phyloP scores from a whole-genome alignment of 1,140 invertebrate species.

The Trichonephila inaurata region DNA sequence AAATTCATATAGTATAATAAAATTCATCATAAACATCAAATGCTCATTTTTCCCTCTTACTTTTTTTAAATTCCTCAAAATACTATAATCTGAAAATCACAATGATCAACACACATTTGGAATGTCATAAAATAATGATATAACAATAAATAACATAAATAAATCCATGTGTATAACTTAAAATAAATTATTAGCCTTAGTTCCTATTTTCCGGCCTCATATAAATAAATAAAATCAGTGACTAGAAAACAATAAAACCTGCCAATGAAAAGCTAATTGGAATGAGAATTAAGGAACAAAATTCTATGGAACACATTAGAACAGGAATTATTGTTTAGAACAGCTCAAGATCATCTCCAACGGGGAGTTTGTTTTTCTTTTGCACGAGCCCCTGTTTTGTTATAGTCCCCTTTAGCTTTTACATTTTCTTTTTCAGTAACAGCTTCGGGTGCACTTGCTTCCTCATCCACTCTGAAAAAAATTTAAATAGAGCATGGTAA shows the following conservation, averaged over 20 bases:
- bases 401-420: slow-evolving; percentile 62
- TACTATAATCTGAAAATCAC: too few relatives aligned
- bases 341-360: slow-evolving; percentile 52
- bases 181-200: too few relatives aligned
- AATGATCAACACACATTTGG: too few relatives aligned
- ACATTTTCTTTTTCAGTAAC: slow-evolving; percentile 66
- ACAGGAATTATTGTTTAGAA: neutral
- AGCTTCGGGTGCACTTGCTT: slow-evolving; percentile 81
- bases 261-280: neutral
- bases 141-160: too few relatives aligned
- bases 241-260: neutral
- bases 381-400: slow-evolving; percentile 51
- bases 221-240: neutral
- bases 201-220: too few relatives aligned
- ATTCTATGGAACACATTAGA: neutral
- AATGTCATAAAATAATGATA: too few relatives aligned
- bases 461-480: slow-evolving; percentile 85
- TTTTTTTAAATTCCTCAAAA: too few relatives aligned
- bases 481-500: neutral
- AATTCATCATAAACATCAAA: too few relatives aligned
- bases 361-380: slow-evolving; percentile 65
- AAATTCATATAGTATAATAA: too few relatives aligned
- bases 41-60: too few relatives aligned
- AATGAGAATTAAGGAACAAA: neutral
- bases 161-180: too few relatives aligned